Percentiles rank a stretch among this genome's conserved stretches.
Evolutionary conservation across 2,888 invertebrate genomes (phyloP).

Genomic region (Xestoiulus laeticollis): DNA sequence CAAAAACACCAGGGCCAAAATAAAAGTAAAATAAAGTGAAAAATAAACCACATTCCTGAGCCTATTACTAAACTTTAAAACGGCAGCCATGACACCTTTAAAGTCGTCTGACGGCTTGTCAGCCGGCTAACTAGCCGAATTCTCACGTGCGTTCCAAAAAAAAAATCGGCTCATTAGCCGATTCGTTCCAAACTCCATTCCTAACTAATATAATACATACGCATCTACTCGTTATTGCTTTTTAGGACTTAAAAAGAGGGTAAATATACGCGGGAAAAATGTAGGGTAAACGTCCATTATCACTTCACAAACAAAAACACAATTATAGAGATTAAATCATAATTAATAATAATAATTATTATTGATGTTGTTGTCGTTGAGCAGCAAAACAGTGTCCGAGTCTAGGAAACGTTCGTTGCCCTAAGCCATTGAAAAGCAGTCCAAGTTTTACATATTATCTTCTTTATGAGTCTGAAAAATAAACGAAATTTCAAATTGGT

Average conservation of each 20-base stretch:
- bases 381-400: constrained; percentile 30
- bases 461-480: constrained; percentile 36
- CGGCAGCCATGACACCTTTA: not conserved
- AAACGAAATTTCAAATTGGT: not conserved
- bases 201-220: constrained; percentile 11
- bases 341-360: not conserved
- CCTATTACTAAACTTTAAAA: not conserved
- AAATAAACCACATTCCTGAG: not conserved
- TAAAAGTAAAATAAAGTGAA: not conserved
- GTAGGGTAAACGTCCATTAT: not conserved
- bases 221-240: constrained; percentile 19
- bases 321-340: constrained; percentile 36
- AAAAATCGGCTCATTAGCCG: constrained; percentile 19
- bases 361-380: constrained; percentile 41
- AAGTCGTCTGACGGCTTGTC: not conserved
- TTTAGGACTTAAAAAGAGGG: not conserved
- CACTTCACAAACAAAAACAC: constrained; percentile 30
- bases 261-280: not conserved
- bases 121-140: not conserved
- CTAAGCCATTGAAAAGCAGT: constrained; percentile 36
- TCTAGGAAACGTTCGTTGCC: constrained; percentile 23
- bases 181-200: not conserved
- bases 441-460: constrained; percentile 5
- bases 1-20: not conserved
- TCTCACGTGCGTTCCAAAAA: not conserved